Evolutionary conservation across 2,113 vertebrate genomes (phyloP), one percentile per base, ranked within the genome.

Genomic region (Pithys albifrons): DNA sequence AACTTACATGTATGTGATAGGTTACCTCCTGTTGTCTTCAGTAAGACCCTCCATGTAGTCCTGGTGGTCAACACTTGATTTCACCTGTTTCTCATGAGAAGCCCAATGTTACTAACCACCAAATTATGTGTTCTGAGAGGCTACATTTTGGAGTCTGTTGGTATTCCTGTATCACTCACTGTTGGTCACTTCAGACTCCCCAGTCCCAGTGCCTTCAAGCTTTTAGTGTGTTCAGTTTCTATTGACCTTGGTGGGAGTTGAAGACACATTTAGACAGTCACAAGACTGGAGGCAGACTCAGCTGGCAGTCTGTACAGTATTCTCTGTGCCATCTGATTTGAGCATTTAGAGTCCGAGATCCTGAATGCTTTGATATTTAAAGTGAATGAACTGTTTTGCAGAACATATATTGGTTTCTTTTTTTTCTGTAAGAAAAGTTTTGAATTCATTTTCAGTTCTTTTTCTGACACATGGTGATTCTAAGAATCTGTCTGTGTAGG

Each of bases 271-370:
- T 48, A 70, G 59, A 8, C 41, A 83, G 57, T 73, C 88, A 85
- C 66, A 79, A 66, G 94, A 66, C 57, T 88, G 75, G 75, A 88
- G 75, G 77, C 86, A 94, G 58, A 61, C 46, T 43, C 72, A 78
- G 28, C 24, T 85, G 85, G 46, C 79, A 88, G 29, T 9, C 71
- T 66, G n/a, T 83, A 54, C 45, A 37, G 43, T 67, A 72, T 93
- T 91, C 33, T 76, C 87, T 82, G 61, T 86, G 86, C 84, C 89
- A 74, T 90, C 83, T 91, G 88, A 92, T 89, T 79, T 64, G 64
- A 84, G 58, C 49, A 61, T 94, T 91, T 91, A 86, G 96, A 96
- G 84, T 55, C 95, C 75, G 91, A 52, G n/a, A 89, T 71, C 71
- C 59, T 61, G 72, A 90, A 72, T 66, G 49, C 54, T 91, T 87